Conservation (phyloP, 2,113 vertebrate genomes). For the Oncorhynchus nerka region DNA sequence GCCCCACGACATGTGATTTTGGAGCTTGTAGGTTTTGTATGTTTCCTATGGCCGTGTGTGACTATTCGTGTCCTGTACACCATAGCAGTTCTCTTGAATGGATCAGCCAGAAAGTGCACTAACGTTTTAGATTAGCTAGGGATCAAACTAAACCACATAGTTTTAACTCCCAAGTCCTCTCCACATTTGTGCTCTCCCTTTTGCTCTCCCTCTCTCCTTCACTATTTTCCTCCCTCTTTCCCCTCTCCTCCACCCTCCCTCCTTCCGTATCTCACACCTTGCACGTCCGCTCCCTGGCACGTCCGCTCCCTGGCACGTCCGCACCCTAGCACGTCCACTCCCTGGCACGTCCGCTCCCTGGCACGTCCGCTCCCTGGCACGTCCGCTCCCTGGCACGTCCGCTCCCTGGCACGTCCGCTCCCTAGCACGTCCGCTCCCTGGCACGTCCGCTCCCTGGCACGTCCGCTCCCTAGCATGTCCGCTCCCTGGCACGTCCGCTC, state of each 20-base stretch:
- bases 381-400: background rate
- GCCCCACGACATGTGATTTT: too few species aligned
- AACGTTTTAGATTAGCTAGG: conserved; percentile 62
- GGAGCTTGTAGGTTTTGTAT: too few species aligned
- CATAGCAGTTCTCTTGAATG: conserved; percentile 21
- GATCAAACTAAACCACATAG: conserved; percentile 29
- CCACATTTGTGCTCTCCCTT: background rate
- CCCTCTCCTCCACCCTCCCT: conserved; percentile 9
- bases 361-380: background rate
- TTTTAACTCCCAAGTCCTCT: background rate
- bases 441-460: background rate
- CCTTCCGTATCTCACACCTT: background rate
- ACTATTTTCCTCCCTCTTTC: background rate
- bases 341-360: background rate
- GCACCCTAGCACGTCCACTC: too few species aligned
- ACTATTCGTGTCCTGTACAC: background rate
- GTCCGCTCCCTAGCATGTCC: too few species aligned
- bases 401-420: background rate
- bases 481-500: background rate
- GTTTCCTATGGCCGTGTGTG: background rate
- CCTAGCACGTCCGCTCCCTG: background rate
- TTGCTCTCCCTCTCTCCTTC: background rate
- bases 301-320: too few species aligned
- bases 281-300: background rate
- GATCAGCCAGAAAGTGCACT: conserved; percentile 60